Evolutionary conservation across 2,888 invertebrate species (phyloP).

Genomic region (Nephrotoma guestfalica): DNA sequence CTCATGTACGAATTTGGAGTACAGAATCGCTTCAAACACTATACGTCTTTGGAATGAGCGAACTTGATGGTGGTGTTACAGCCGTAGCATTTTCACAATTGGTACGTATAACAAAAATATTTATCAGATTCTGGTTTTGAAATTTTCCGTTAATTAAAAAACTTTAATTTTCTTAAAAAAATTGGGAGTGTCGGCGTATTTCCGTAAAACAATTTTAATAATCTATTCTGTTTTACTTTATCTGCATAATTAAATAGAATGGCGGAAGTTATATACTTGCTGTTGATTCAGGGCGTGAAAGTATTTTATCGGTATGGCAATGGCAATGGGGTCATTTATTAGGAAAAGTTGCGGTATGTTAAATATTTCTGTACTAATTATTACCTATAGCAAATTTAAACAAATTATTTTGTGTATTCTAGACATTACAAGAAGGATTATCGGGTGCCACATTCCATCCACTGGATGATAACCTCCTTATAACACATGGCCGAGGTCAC

Average conservation of each 20-base stretch:
- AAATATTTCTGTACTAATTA: neutral
- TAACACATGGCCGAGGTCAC: constrained; percentile 84
- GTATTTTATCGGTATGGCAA: constrained; percentile 86
- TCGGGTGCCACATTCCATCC: constrained; percentile 86
- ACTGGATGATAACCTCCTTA: constrained; percentile 75
- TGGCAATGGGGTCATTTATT: constrained; percentile 91
- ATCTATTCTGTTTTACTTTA: neutral
- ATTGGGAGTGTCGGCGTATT: neutral
- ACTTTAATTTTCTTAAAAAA: neutral
- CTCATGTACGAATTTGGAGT: constrained; percentile 86
- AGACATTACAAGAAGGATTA: constrained; percentile 81
- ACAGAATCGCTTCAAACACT: constrained; percentile 76
- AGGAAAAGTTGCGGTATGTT: constrained; percentile 82
- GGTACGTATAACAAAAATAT: constrained; percentile 34
- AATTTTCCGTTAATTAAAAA: neutral
- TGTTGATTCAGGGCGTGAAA: constrained; percentile 77
- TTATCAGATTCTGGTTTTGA: constrained; percentile 4
- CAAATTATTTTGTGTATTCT: constrained; percentile 15
- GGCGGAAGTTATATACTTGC: constrained; percentile 82
- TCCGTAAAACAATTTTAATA: neutral
- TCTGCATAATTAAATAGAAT: constrained; percentile 42
- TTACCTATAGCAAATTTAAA: neutral
- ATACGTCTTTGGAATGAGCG: constrained; percentile 83
- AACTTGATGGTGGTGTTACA: constrained; percentile 72
- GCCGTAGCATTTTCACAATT: constrained; percentile 81